phyloP scores from a whole-genome alignment of 1,140 invertebrate genomes.

The Aleiodes sp. region DNA sequence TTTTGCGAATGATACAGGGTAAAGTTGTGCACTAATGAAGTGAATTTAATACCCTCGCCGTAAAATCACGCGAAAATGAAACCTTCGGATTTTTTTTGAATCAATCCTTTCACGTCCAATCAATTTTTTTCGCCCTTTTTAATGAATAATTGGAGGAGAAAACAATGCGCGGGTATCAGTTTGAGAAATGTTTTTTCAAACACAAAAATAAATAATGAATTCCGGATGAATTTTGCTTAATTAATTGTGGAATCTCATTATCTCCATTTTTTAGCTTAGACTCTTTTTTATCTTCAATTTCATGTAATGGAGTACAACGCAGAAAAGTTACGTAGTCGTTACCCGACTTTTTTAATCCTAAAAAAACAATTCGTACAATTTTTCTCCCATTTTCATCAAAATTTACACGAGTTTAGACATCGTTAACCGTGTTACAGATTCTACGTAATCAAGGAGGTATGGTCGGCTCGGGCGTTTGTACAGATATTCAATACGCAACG shows the following conservation, averaged over 20 bases:
- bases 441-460: conserved; percentile 57
- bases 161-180: no score
- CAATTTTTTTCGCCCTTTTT: neutral
- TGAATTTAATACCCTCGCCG: conserved; percentile 13
- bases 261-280: neutral
- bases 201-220: neutral
- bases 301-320: no score
- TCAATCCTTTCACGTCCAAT: neutral
- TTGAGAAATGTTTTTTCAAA: no score
- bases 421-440: conserved; percentile 65
- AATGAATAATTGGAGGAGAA: no score
- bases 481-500: conserved; percentile 59
- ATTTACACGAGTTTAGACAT: conserved; percentile 46
- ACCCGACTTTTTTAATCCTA: no score
- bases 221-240: neutral
- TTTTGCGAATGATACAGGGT: conserved; percentile 5
- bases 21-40: conserved; percentile 16
- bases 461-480: conserved; percentile 46
- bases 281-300: neutral
- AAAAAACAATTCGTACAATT: neutral
- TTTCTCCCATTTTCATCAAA: neutral
- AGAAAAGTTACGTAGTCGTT: no score
- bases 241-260: neutral
- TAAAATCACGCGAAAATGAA: neutral
- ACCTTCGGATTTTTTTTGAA: no score